Evolutionary conservation across 2,113 vertebrate species (phyloP), one percentile per base, ranked within the genome.

Genomic region (Eclectus roratus): DNA sequence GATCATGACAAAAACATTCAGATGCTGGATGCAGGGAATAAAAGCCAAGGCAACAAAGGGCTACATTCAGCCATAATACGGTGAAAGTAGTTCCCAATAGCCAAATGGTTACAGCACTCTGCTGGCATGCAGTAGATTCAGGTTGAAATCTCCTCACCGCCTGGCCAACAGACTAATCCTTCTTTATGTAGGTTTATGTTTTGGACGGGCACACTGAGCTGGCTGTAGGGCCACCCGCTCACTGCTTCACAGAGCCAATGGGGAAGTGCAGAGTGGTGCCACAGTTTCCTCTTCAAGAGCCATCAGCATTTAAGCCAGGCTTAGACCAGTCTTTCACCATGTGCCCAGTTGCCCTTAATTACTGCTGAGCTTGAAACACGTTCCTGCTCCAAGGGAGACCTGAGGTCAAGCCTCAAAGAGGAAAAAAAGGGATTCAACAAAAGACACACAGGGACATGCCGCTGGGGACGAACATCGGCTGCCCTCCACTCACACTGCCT

Each of bases 121-220:
- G 86, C 69, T 68, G 91, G 89, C 83, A 92, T 6, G 2, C 39
- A 7, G 65, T 8, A 79, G 20, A 79, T 25, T n/a, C 81, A 85
- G 63, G 44, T 31, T 29, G 73, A 49, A 64, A 70, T 60, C 73
- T 55, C 80, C 73, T 33, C 1, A 0, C 65, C 69, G 79, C 85
- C 60, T 2, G n/a, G 55, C 35, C 66, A 28, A 43, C 37, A 82
- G 85, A 7, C 58, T 76, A 85, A 88, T 76, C 71, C 66, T 39
- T 14, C 58, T 56, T 27, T 37, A 11, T 2, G 33, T 52, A 60
- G 70, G 85, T n/a, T 55, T 4, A 4, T 0, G 1, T 41, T 82
- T 58, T 0, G 1, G 78, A 24, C 1, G 1, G 84, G n/a, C 9
- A 1, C 2, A 2, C 63, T n/a, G 55, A 53, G 68, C 63, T 41